phyloP scores from a whole-genome alignment of 2,797 vertebrate species.

The Ctenochaetus hawaiiensis region DNA sequence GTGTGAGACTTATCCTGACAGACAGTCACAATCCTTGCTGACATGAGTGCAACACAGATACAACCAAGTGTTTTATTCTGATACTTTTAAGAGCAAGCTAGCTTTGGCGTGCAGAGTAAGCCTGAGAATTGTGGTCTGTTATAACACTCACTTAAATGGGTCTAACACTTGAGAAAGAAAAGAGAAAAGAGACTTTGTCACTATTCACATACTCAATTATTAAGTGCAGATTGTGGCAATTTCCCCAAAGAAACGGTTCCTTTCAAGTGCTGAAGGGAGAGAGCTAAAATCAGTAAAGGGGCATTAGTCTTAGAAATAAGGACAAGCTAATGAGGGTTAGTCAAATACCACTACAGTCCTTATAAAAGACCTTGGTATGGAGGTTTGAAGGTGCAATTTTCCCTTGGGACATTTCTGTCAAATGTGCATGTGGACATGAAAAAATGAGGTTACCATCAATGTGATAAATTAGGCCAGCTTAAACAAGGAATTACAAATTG shows the following conservation, averaged over 20 bases:
- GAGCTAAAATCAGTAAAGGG: constrained; percentile 41
- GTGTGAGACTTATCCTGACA: constrained; percentile 11
- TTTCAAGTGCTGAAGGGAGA: constrained; percentile 30
- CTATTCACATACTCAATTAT: constrained; percentile 34
- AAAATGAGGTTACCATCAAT: constrained; percentile 33
- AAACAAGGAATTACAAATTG: constrained; percentile 24
- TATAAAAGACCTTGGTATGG: constrained; percentile 48
- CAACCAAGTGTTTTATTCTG: constrained; percentile 17
- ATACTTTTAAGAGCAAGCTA: constrained; percentile 19
- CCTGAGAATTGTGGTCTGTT: background rate
- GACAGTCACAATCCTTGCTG: constrained; percentile 1
- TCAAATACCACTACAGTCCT: constrained; percentile 43
- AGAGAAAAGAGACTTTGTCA: constrained; percentile 32
- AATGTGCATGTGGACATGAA: constrained; percentile 13
- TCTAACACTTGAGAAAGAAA: constrained; percentile 16
- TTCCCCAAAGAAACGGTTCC: constrained; percentile 32
- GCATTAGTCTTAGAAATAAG: constrained; percentile 55
- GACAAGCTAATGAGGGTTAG: constrained; percentile 58
- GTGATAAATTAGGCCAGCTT: constrained; percentile 45
- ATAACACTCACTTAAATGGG: constrained; percentile 20
- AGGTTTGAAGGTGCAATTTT: constrained; percentile 39
- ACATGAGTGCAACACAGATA: constrained; percentile 22
- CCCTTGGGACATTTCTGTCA: constrained; percentile 40
- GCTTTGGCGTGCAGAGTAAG: background rate
- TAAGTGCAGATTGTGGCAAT: constrained; percentile 41